Percentiles rank a stretch among this genome's conserved stretches.
phyloP scores from a whole-genome alignment of 1,140 invertebrate species.

The Atta texana region DNA sequence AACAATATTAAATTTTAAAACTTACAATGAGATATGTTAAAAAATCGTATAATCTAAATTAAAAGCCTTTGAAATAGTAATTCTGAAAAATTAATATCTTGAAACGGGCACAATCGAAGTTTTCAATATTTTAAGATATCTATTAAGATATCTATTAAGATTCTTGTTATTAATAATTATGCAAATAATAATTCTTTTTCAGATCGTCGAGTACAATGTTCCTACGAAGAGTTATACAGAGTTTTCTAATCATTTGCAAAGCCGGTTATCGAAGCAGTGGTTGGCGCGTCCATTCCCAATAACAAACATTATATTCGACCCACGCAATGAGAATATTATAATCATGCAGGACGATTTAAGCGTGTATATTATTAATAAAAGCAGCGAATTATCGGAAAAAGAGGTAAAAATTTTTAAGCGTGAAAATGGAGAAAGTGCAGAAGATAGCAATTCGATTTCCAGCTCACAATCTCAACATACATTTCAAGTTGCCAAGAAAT shows the following conservation, averaged over 20 bases:
- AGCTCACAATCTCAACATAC: slow-evolving; percentile 79
- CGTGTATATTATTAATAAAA: slow-evolving; percentile 89
- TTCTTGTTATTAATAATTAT: slow-evolving; percentile 1
- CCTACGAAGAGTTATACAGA: slow-evolving; percentile 86
- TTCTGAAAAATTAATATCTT: background rate
- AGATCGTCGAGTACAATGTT: slow-evolving; percentile 91
- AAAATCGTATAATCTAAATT: slow-evolving; percentile 26
- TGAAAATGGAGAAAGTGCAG: slow-evolving; percentile 81
- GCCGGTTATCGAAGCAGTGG: slow-evolving; percentile 84
- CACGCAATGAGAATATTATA: slow-evolving; percentile 87
- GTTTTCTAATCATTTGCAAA: slow-evolving; percentile 86
- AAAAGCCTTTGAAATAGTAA: background rate
- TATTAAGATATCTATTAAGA: background rate
- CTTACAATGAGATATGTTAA: background rate
- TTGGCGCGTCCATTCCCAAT: slow-evolving; percentile 85
- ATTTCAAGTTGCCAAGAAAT: slow-evolving; percentile 85
- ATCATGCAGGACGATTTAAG: slow-evolving; percentile 89
- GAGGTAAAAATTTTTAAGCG: slow-evolving; percentile 82
- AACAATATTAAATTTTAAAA: slow-evolving; percentile 1
- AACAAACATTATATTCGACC: slow-evolving; percentile 87
- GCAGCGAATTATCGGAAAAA: slow-evolving; percentile 81
- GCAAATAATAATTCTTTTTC: slow-evolving; percentile 67
- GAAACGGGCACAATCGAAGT: background rate
- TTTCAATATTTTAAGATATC: background rate
- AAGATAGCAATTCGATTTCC: slow-evolving; percentile 81